Evolutionary conservation across 2,888 invertebrate species (phyloP).

Genomic region (Xylophagus ater): DNA sequence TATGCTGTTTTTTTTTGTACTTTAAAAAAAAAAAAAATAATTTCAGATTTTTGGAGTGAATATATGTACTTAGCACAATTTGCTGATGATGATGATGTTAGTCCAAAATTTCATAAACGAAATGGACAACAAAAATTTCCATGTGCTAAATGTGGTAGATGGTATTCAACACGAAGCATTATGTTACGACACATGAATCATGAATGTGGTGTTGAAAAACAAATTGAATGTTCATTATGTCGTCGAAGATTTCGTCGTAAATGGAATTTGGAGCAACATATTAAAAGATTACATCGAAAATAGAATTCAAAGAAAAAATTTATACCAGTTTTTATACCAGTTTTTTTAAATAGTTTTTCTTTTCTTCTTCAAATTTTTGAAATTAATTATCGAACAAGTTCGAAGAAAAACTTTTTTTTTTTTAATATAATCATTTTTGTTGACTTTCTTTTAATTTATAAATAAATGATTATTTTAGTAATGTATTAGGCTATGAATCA

Average conservation of each 20-base stretch:
- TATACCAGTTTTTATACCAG: neutral
- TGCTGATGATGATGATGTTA: constrained; percentile 16
- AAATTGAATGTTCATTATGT: constrained; percentile 35
- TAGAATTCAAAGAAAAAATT: neutral
- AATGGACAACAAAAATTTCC: constrained; percentile 15
- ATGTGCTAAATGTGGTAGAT: constrained; percentile 24
- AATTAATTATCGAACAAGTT: no score
- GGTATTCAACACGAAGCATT: constrained; percentile 23
- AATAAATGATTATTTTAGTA: no score
- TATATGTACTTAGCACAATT: constrained; percentile 21
- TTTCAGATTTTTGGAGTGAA: constrained; percentile 22
- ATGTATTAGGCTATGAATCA: no score
- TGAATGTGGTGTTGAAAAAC: constrained; percentile 35
- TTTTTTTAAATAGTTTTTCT: neutral
- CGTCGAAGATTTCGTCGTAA: constrained; percentile 39
- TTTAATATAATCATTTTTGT: no score
- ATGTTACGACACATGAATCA: constrained; percentile 25
- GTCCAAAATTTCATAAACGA: constrained; percentile 13
- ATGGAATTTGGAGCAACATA: constrained; percentile 42
- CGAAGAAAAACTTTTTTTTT: no score
- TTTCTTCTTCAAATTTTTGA: neutral
- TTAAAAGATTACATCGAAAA: constrained; percentile 36
- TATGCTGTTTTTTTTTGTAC: constrained; percentile 6
- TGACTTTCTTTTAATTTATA: no score
- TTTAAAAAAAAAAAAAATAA: constrained; percentile 2